Evolutionary conservation across 2,797 vertebrate species (phyloP).

Genomic region (Neosilurus hyrtlii): DNA sequence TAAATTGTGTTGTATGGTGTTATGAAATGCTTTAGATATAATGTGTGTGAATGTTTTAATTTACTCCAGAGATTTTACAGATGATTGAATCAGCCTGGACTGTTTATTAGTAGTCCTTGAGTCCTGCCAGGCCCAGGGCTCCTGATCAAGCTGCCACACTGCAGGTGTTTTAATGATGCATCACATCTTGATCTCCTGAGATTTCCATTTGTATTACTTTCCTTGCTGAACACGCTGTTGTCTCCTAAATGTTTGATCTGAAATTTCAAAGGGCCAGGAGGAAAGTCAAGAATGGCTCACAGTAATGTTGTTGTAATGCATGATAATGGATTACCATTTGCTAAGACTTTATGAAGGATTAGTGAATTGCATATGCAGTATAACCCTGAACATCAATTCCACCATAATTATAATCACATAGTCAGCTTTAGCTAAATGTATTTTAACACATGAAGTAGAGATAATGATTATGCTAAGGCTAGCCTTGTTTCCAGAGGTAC

Average conservation of each 20-base stretch:
- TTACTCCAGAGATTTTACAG: conserved; percentile 17
- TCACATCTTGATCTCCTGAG: conserved; percentile 50
- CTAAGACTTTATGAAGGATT: conserved; percentile 28
- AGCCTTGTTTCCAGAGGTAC: background rate
- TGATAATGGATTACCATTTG: conserved; percentile 35
- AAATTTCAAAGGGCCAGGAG: conserved; percentile 35
- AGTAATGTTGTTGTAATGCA: conserved; percentile 39
- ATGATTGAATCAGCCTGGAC: conserved; percentile 22
- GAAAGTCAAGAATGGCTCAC: conserved; percentile 38
- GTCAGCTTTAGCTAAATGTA: conserved; percentile 29
- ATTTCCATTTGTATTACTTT: conserved; percentile 55
- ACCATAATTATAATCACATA: conserved; percentile 36
- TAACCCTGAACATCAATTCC: conserved; percentile 14
- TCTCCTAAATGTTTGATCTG: conserved; percentile 40
- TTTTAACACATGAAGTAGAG: background rate
- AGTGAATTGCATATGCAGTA: conserved; percentile 23
- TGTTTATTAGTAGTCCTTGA: conserved; percentile 24
- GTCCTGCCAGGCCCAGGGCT: conserved; percentile 34
- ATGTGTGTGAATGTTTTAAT: conserved; percentile 21
- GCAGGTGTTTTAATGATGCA: conserved; percentile 57
- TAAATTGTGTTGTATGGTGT: background rate
- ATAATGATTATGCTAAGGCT: conserved; percentile 29
- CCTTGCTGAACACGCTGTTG: conserved; percentile 41
- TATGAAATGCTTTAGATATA: background rate
- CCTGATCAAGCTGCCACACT: conserved; percentile 39